Evolutionary conservation across 2,113 vertebrate species (phyloP).

Genomic region (Nannospalax galili): DNA sequence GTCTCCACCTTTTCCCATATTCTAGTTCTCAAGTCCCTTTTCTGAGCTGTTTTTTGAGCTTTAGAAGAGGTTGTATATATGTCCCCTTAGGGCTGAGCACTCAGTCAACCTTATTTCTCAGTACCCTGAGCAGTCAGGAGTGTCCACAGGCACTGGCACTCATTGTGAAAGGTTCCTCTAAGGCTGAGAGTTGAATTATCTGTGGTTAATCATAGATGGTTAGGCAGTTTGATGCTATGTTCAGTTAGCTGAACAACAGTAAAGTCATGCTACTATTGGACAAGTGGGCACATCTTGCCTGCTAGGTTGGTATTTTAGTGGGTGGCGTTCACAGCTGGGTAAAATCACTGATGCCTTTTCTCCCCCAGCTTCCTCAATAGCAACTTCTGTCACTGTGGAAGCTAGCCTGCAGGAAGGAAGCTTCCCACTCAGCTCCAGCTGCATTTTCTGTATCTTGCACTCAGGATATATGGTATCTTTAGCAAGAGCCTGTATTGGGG

Average conservation of each 20-base stretch:
- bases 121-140: neutral
- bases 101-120: neutral
- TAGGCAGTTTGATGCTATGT: neutral
- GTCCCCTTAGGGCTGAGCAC: too few species aligned
- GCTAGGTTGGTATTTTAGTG: neutral
- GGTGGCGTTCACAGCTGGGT: neutral
- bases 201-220: neutral
- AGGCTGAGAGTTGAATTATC: neutral
- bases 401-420: neutral
- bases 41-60: neutral
- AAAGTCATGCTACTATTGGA: neutral
- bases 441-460: too few species aligned
- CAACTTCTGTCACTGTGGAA: too few species aligned
- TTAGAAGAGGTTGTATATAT: neutral
- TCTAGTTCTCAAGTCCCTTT: neutral
- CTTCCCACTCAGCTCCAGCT: too few species aligned
- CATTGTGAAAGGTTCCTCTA: neutral
- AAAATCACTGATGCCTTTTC: neutral
- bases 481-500: too few species aligned
- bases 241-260: neutral
- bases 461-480: too few species aligned
- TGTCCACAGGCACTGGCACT: neutral
- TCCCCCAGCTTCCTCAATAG: neutral
- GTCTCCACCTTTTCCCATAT: too few species aligned
- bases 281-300: neutral